Base-by-base conservation (phyloP, 2,888 invertebrate genomes). In the Crossocerus cetratus region DNA sequence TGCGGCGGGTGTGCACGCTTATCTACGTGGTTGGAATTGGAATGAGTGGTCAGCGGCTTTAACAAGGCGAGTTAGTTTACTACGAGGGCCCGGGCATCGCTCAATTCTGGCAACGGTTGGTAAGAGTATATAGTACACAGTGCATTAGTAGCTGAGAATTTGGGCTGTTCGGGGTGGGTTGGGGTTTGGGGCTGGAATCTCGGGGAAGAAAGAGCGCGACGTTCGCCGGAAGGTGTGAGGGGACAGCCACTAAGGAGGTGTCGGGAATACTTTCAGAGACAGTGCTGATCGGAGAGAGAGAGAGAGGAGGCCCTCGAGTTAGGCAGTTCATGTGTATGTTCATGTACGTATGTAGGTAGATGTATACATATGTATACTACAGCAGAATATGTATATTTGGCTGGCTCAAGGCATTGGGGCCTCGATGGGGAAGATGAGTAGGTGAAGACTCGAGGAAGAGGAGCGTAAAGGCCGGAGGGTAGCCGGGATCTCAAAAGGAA, bases 1-100 rank as follows among this genome's bases (percentile, higher is more conserved):
- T 61, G 44, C 62, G n/a, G n/a, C n/a, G n/a, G n/a, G n/a, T n/a
- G n/a, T n/a, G n/a, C n/a, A n/a, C n/a, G n/a, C n/a, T n/a, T n/a
- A n/a, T n/a, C n/a, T 62, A 79, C 79, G 74, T 56, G 77, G 45
- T 66, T 53, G 58, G 74, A 81, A 81, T 81, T 58, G 44, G 55
- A 71, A 68, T n/a, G 42, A 20, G 49, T 43, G 3, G 23, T 32
- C 45, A 49, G 56, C 70, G 69, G 66, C n/a, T 74, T 71, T 81
- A 68, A 72, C 72, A 69, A 76, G 69, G 66, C 20, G 53, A 49
- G 61, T 22, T 64, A 64, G 63, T 67, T 69, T 65, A 69, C 11
- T 32, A 8, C n/a, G n/a, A n/a, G n/a, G n/a, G n/a, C n/a, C n/a
- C n/a, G n/a, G n/a, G n/a, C n/a, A n/a, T n/a, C n/a, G n/a, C 32